These are phyloP conservation scores for Coleophora deauratella DNA, from an alignment of 2,888 invertebrate genomes.

Conservation along the genomic window DNA sequence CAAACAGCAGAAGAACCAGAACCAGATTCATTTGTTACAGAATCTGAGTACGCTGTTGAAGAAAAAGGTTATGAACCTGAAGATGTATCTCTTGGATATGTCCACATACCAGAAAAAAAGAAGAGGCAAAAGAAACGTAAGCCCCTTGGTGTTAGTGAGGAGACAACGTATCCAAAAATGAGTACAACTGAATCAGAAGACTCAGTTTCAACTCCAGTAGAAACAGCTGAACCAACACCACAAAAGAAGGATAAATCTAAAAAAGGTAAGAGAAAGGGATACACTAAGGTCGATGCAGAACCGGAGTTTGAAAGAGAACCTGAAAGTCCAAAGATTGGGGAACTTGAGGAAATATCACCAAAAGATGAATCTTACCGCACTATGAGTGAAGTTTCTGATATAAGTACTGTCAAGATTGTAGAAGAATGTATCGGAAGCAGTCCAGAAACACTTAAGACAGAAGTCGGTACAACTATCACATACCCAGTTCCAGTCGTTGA, in stretches of 20 bases:
- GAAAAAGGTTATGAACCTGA: conserved; percentile 84
- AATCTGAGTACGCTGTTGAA: conserved; percentile 57
- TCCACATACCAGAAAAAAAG: conserved; percentile 44
- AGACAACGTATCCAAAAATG: conserved; percentile 52
- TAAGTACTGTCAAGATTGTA: conserved; percentile 76
- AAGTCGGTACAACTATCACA: conserved; percentile 71
- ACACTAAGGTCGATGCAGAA: conserved; percentile 28
- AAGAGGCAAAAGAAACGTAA: conserved; percentile 69
- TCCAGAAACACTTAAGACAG: conserved; percentile 52
- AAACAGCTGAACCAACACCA: conserved; percentile 30
- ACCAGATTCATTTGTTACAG: conserved; percentile 56
- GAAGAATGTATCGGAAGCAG: conserved; percentile 77
- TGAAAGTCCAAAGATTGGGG: conserved; percentile 62
- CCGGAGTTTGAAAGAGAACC: conserved; percentile 30
- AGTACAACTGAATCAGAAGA: conserved; percentile 55
- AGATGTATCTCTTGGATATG: conserved; percentile 67
- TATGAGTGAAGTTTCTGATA: conserved; percentile 73
- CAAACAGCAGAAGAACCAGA: conserved; percentile 40
- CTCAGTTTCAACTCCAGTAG: conserved; percentile 37
- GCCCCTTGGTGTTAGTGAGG: conserved; percentile 47
- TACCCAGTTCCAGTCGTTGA: conserved; percentile 75
- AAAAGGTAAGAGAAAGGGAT: conserved; percentile 65
- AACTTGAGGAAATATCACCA: conserved; percentile 66
- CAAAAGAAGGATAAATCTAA: conserved; percentile 54
- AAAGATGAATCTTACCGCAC: conserved; percentile 75